phyloP scores from a whole-genome alignment of 2,797 vertebrate genomes.

The Catamblyrhynchus diadema region DNA sequence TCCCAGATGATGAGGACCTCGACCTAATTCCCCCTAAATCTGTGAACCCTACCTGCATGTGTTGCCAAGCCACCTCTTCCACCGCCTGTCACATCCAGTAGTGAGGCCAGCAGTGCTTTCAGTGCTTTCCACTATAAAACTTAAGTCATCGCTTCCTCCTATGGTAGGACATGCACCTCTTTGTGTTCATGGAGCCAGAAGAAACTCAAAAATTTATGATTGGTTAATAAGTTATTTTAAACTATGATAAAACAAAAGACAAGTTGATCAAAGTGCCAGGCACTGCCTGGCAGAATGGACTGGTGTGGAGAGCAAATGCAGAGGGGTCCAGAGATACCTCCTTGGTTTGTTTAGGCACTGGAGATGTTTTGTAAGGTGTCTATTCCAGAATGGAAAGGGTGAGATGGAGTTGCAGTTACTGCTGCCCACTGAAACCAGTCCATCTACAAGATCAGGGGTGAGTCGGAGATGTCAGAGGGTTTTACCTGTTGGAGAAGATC shows the following conservation, averaged over 20 bases:
- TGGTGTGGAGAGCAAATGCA: background rate
- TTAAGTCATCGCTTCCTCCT: constrained; percentile 91
- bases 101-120: background rate
- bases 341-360: background rate
- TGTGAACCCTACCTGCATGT: constrained; percentile 94
- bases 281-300: background rate
- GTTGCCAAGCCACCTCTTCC: constrained; percentile 90
- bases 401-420: background rate
- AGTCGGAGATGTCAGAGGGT: background rate
- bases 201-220: background rate
- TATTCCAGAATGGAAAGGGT: background rate
- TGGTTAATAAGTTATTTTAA: background rate
- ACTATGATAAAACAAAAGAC: background rate
- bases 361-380: background rate
- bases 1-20: constrained; percentile 93
- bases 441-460: background rate
- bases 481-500: background rate
- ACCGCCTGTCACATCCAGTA: background rate
- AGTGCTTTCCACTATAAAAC: constrained; percentile 55
- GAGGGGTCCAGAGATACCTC: background rate
- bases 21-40: constrained; percentile 95
- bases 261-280: background rate
- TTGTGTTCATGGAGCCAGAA: background rate
- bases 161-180: constrained; percentile 72
- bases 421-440: background rate